Evolutionary conservation across 92 coral and sea anemone genomes (phyloP), one percentile per base, ranked within the genome.

Genomic region (Isaurus tuberculatus): DNA sequence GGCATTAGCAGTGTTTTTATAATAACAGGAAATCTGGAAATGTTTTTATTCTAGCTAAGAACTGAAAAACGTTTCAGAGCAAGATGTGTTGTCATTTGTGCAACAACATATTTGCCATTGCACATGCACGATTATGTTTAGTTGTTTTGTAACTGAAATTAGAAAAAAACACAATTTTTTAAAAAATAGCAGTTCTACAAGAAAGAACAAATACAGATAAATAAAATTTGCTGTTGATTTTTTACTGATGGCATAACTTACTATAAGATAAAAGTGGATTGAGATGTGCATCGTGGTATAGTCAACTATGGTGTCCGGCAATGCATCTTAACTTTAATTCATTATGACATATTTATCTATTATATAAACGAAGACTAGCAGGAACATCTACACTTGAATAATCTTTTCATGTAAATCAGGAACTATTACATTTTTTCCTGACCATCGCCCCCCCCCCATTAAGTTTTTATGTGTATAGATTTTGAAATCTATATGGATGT

Each of bases 1-100:
- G 63, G 79, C 61, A 72, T 44, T 26, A 72, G 79, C 55, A 70
- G 75, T 36, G 53, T 40, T 70, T 70, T 68, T 68, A 68, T 33
- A 68, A 67, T 67, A 67, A 67, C 73, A 68, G 73, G 73, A 68
- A 68, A 68, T 33, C 73, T 68, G 73, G 73, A 68, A 68, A 68
- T 68, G 73, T 68, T 68, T 68, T 68, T 68, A 68, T 34, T 68
- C 73, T 68, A 68, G 48, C 73, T 68, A 68, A 32, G 10, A 68
- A 68, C 73, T 34, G 73, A 67, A 67, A 67, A 67, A 67, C 73
- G 48, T 67, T 67, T 67, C 25, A 33, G 73, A 67, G 73, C 73
- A 67, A 31, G 73, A 31, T 67, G 73, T 67, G 49, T 67, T 67
- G 49, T 67, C 73, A 67, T 67, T 67, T 67, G 73, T 67, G 73